These are phyloP conservation scores for Oreochromis aureus DNA, from an alignment of 2,113 vertebrate genomes.

Conservation along the genomic window DNA sequence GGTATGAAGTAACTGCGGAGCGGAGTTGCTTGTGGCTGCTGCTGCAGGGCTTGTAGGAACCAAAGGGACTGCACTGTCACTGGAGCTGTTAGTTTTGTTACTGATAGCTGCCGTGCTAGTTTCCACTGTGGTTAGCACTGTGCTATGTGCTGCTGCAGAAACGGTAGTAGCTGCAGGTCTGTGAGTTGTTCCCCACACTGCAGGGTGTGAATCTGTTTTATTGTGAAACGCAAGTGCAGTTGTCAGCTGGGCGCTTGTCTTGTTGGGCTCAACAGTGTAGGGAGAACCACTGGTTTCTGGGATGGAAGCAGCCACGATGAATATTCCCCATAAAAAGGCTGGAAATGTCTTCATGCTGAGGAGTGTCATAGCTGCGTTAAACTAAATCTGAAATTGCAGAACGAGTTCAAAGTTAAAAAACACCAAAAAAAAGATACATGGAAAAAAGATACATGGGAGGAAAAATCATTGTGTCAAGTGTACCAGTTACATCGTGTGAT, in stretches of 20 bases:
- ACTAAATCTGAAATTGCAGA: conserved; percentile 35
- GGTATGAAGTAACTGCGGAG: neutral
- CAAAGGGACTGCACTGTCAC: neutral
- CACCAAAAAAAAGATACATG: neutral
- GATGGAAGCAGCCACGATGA: neutral
- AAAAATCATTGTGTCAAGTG: neutral
- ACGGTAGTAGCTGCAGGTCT: neutral
- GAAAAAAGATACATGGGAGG: neutral
- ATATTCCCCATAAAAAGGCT: conserved; percentile 8
- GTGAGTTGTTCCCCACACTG: neutral
- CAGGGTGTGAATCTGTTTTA: neutral
- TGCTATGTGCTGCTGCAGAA: neutral
- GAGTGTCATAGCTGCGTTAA: neutral
- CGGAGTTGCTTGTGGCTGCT: neutral
- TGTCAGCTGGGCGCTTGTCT: neutral
- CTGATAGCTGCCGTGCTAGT: rapidly evolving
- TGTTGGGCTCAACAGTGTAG: neutral
- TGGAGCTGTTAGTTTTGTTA: neutral
- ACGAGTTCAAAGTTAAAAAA: neutral
- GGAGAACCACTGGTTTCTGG: neutral
- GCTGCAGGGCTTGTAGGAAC: neutral
- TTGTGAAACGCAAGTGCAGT: neutral
- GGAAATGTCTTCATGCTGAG: neutral
- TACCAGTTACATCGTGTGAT: neutral
- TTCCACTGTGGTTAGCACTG: neutral